Evolutionary conservation across 1,140 invertebrate genomes (phyloP), one percentile per base, ranked within the genome.

Genomic region (Tenebrio molitor): DNA sequence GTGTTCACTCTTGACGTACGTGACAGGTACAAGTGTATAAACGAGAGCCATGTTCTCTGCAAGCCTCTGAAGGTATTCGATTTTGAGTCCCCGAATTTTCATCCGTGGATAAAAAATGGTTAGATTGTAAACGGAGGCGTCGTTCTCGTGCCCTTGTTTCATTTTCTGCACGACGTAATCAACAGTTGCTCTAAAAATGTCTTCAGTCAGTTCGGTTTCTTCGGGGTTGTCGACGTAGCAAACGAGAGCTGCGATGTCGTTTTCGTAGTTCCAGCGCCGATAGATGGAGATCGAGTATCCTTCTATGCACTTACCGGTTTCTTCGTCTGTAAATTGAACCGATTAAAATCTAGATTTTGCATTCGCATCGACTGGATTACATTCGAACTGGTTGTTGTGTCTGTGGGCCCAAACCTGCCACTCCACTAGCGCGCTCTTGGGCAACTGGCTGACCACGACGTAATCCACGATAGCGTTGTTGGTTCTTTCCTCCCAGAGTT

Each of bases 341-440:
- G 10, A 14, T 53, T 23, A 3, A 14, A 62, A 25, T 21, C 17
- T 71, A 17, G n/a, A 70, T 65, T 66, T 44, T 44, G n/a, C 21
- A 29, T 15, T 16, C 15, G 0, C 34, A 23, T 62, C 14, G 2
- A 33, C 25, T 5, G 34, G 8, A 89, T 88, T 86, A 95, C 93
- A 95, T 82, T 95, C 92, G 81, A 95, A 95, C 76, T 91, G 88
- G 84, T 91, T 90, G 84, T 95, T 95, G 82, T 94, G 91, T 46
- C 90, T 88, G 84, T 95, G 93, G 19, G 92, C 93, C 92, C 93
- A 94, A 68, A 95, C 92, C 81, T 95, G 94, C 95, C 95, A 97
- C 84, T 97, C 95, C 25, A 97, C 90, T 10, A 91, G 85, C n/a
- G 94, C 94, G 80, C 85, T 87, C 21, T 91, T 88, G 0, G 96